Evolutionary conservation across 1,140 invertebrate genomes (phyloP).

Genomic region (Gerris buenoi): DNA sequence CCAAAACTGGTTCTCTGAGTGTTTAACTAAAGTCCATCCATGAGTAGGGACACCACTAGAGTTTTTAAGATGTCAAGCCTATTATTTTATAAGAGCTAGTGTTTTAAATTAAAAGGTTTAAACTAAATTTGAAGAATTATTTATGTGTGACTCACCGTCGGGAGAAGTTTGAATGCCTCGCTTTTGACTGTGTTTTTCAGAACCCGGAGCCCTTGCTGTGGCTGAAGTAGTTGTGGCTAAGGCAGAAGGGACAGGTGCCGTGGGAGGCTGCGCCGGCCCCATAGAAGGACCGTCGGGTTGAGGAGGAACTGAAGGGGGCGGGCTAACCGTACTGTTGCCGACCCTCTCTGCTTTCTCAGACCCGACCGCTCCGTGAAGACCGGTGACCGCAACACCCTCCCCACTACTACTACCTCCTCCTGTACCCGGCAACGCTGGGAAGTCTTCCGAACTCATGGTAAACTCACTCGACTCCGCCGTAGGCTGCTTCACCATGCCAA

Average conservation of each 20-base stretch:
- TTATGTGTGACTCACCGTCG: constrained; percentile 51
- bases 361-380: constrained; percentile 14
- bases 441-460: constrained; percentile 58
- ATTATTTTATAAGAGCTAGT: no score
- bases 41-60: no score
- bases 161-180: constrained; percentile 83
- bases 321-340: constrained; percentile 19
- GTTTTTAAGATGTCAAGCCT: no score
- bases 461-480: constrained; percentile 60
- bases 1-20: no score
- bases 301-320: neutral
- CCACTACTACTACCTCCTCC: constrained; percentile 36
- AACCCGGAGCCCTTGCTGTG: constrained; percentile 6
- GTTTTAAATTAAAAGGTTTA: no score
- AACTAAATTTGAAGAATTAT: no score
- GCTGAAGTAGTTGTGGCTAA: constrained; percentile 1
- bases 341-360: constrained; percentile 24
- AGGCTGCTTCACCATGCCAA: constrained; percentile 91
- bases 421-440: constrained; percentile 70
- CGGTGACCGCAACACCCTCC: constrained; percentile 21
- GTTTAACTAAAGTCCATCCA: no score
- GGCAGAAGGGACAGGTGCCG: neutral
- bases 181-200: constrained; percentile 38
- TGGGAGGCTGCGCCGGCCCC: neutral
- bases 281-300: neutral